phyloP scores from a whole-genome alignment of 1,140 invertebrate species.

The Uloborus diversus region DNA sequence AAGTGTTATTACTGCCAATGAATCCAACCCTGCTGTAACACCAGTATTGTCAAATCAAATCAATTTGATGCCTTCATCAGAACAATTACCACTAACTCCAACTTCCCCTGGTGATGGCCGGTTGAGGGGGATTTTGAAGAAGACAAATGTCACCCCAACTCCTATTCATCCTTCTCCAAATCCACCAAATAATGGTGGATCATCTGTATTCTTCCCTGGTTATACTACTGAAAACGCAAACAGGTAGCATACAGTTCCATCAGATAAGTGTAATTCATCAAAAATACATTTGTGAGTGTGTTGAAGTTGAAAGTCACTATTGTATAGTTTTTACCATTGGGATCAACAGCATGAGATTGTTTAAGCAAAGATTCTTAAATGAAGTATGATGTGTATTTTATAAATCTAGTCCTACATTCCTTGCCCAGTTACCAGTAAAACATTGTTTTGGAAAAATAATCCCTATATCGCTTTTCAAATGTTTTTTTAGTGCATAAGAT shows the following conservation, averaged over 20 bases:
- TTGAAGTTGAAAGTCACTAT: neutral
- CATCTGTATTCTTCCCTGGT: slow-evolving; percentile 45
- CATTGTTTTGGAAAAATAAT: no score
- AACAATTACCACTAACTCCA: slow-evolving; percentile 47
- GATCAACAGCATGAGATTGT: neutral
- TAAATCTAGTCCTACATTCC: neutral
- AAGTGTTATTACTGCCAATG: slow-evolving; percentile 3
- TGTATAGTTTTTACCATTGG: neutral
- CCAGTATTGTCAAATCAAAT: slow-evolving; percentile 59
- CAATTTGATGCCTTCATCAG: slow-evolving; percentile 58
- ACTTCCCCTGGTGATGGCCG: slow-evolving; percentile 55
- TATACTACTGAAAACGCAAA: slow-evolving; percentile 20
- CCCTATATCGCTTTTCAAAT: no score
- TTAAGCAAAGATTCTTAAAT: neutral
- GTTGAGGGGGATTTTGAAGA: slow-evolving; percentile 54
- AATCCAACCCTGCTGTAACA: slow-evolving; percentile 13
- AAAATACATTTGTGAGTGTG: no score
- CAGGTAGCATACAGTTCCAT: slow-evolving; percentile 26
- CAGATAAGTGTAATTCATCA: no score
- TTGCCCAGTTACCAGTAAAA: neutral
- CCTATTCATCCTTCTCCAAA: neutral
- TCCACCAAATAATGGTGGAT: slow-evolving; percentile 18
- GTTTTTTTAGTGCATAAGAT: no score
- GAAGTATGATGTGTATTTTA: neutral
- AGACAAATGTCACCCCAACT: slow-evolving; percentile 10